Conservation (phyloP, 2,888 invertebrate genomes). For the Cantharis rustica region DNA sequence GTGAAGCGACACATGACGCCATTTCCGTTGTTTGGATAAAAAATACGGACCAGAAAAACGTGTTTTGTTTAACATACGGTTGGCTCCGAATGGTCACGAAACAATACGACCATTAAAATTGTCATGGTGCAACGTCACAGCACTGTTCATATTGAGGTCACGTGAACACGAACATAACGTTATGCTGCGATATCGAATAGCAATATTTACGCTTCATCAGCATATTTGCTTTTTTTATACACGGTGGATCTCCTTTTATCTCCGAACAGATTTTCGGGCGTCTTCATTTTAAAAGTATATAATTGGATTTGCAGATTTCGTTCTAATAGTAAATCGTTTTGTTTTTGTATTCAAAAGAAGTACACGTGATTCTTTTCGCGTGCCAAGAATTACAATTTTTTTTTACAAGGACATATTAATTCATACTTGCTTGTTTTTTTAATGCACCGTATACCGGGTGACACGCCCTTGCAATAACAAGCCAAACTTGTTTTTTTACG, state of each 20-base stretch:
- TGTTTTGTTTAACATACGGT: constrained; percentile 37
- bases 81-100: constrained; percentile 28
- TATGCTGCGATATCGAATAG: constrained; percentile 12
- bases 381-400: background rate
- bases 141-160: constrained; percentile 43
- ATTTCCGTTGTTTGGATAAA: constrained; percentile 58
- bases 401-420: background rate
- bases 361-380: background rate
- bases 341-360: background rate
- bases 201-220: background rate
- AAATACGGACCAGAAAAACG: constrained; percentile 43
- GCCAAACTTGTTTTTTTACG: background rate
- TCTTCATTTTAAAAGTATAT: background rate
- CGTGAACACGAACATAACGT: constrained; percentile 36
- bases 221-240: background rate
- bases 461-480: too few relatives aligned
- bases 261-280: background rate
- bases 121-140: constrained; percentile 40
- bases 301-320: background rate
- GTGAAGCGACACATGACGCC: constrained; percentile 57
- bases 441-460: too few relatives aligned
- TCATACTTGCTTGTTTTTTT: background rate
- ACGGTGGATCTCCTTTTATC: background rate
- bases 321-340: background rate
- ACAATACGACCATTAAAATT: constrained; percentile 31